Percentiles rank a stretch among this genome's conserved stretches.
phyloP scores from a whole-genome alignment of 1,140 invertebrate species.

The Sycophila sp. region DNA sequence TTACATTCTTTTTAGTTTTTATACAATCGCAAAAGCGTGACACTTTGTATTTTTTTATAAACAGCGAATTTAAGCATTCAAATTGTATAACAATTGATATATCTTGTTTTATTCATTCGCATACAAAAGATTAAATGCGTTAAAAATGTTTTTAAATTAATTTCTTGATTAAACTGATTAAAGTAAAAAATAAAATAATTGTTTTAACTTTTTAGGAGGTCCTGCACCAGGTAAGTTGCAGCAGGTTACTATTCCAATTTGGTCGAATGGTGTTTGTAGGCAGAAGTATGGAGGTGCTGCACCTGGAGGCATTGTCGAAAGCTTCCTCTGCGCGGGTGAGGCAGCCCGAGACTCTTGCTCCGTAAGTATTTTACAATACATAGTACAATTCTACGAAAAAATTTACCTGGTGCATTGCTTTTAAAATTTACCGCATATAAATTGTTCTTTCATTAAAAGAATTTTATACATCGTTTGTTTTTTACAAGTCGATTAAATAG shows the following conservation, averaged over 20 bases:
- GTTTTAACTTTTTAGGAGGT: conserved; percentile 70
- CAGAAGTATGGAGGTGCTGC: conserved; percentile 85
- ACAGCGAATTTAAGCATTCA: no score
- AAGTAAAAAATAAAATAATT: background rate
- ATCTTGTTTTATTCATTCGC: no score
- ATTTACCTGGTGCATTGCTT: no score
- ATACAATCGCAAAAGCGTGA: no score
- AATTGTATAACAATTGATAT: no score
- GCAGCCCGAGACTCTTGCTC: conserved; percentile 87
- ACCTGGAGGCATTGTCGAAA: conserved; percentile 86
- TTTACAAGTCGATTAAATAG: no score
- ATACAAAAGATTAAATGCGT: no score
- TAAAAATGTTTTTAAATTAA: no score
- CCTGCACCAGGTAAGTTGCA: conserved; percentile 82
- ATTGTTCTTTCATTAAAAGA: conserved; percentile 12
- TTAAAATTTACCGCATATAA: no score
- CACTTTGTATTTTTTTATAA: no score
- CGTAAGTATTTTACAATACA: conserved; percentile 70
- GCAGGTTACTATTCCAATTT: conserved; percentile 85
- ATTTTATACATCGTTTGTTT: background rate
- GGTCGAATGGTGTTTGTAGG: conserved; percentile 82
- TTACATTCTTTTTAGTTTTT: no score
- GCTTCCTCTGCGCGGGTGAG: conserved; percentile 87
- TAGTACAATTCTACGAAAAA: no score
- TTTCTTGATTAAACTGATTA: background rate